These are phyloP conservation scores for Conger conger DNA, from an alignment of 2,113 vertebrate genomes.

Conservation along the genomic window DNA sequence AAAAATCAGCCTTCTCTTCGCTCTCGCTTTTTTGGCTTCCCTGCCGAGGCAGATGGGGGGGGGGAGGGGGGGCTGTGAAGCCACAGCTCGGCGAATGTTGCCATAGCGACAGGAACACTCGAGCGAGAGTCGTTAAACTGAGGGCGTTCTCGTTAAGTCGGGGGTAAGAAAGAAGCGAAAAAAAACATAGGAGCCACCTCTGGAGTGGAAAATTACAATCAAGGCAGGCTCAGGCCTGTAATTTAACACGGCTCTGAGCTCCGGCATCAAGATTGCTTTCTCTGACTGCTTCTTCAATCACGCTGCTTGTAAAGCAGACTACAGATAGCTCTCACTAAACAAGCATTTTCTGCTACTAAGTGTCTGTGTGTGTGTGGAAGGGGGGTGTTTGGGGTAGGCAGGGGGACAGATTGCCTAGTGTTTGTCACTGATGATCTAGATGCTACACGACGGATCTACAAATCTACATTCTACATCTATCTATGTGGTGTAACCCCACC, in stretches of 20 bases:
- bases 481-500: slow-evolving; percentile 38
- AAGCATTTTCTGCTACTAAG: neutral
- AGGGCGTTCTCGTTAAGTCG: neutral
- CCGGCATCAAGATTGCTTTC: neutral
- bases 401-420: neutral
- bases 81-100: neutral
- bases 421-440: neutral
- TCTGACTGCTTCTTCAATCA: neutral
- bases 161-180: neutral
- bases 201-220: neutral
- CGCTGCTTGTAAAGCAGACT: neutral
- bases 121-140: neutral
- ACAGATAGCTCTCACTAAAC: neutral
- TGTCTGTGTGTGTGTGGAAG: neutral
- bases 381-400: too few species aligned
- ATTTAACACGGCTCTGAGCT: neutral
- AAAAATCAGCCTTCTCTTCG: too few species aligned
- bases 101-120: neutral
- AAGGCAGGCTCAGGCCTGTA: too few species aligned
- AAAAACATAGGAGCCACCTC: neutral
- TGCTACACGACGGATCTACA: neutral
- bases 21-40: neutral
- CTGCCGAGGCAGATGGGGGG: neutral
- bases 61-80: neutral
- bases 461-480: neutral